These are phyloP conservation scores for Baccha elongata DNA, from an alignment of 2,888 invertebrate genomes.

Conservation along the genomic window DNA sequence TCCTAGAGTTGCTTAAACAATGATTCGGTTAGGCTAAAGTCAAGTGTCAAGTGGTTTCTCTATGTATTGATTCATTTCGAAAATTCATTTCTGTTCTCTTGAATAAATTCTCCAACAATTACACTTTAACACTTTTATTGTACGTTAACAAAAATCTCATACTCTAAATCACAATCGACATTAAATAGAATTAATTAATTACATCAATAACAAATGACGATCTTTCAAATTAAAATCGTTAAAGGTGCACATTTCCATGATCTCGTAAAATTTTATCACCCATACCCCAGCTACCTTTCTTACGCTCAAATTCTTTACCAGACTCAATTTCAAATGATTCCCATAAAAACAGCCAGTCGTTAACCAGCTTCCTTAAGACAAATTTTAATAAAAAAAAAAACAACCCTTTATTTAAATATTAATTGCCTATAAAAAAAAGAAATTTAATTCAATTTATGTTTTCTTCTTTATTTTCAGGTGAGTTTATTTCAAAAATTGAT, in stretches of 20 bases:
- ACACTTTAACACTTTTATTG: too few relatives aligned
- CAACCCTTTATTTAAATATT: conserved; percentile 48
- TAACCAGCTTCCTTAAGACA: too few relatives aligned
- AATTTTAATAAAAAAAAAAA: conserved; percentile 11
- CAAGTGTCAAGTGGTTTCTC: too few relatives aligned
- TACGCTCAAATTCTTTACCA: conserved; percentile 1
- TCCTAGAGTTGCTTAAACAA: too few relatives aligned
- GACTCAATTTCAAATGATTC: conserved; percentile 41
- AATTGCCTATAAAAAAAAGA: conserved; percentile 52
- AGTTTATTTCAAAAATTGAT: conserved; percentile 25
- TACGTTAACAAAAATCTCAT: too few relatives aligned
- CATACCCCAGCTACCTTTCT: conserved; percentile 32
- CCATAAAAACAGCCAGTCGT: conserved; percentile 25
- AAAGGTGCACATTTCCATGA: conserved; percentile 49
- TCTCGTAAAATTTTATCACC: conserved; percentile 60
- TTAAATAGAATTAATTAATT: conserved; percentile 4
- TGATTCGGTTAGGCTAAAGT: too few relatives aligned
- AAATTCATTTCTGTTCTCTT: too few relatives aligned
- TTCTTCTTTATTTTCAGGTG: conserved; percentile 48
- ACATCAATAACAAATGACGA: background rate
- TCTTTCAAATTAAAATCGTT: conserved; percentile 36
- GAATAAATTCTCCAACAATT: too few relatives aligned
- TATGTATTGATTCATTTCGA: too few relatives aligned
- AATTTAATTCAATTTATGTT: conserved; percentile 14
- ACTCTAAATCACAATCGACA: background rate